phyloP scores from a whole-genome alignment of 2,113 vertebrate genomes.

The Menidia beryllina region DNA sequence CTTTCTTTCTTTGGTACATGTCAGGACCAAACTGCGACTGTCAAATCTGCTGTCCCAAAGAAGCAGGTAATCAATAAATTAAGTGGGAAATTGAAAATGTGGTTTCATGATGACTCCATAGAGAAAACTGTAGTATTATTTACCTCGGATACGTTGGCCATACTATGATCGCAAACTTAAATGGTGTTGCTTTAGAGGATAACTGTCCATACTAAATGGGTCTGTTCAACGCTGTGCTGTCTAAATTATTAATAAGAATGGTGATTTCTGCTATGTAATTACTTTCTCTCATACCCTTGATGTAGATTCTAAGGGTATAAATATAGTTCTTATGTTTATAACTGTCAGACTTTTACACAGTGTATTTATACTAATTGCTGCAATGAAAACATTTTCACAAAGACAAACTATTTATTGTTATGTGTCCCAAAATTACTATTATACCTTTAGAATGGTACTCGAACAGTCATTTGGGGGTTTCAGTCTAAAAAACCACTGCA shows the following conservation, averaged over 20 bases:
- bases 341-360: background rate
- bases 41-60: conserved; percentile 2
- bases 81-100: conserved; percentile 28
- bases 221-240: background rate
- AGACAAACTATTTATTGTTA: too few species aligned
- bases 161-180: background rate
- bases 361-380: background rate
- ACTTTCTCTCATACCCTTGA: background rate
- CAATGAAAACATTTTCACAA: background rate
- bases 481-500: background rate
- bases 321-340: background rate
- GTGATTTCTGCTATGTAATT: background rate
- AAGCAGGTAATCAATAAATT: conserved; percentile 27
- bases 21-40: conserved; percentile 20
- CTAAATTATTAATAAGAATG: background rate
- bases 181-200: conserved; percentile 3
- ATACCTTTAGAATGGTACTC: background rate
- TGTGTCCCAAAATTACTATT: too few species aligned
- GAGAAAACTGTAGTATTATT: background rate
- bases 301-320: background rate
- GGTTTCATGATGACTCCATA: conserved; percentile 2
- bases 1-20: background rate
- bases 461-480: background rate
- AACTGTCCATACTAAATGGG: background rate
- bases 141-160: background rate